phyloP scores from a whole-genome alignment of 2,888 invertebrate genomes.

The Eupithecia inturbata region DNA sequence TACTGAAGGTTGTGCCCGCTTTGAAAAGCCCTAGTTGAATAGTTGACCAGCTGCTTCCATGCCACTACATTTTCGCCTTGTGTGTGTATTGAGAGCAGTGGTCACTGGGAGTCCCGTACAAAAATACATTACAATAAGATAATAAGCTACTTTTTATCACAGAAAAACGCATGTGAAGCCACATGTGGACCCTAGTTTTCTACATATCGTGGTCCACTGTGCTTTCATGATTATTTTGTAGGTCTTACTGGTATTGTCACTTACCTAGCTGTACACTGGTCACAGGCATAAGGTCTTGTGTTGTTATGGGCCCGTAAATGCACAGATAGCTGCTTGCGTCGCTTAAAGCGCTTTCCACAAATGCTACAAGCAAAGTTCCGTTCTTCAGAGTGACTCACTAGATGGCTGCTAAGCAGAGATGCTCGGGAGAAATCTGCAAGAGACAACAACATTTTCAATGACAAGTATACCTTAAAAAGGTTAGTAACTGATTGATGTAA shows the following conservation, averaged over 20 bases:
- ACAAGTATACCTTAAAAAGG: background rate
- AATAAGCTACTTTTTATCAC: too few species aligned
- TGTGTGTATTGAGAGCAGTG: too few species aligned
- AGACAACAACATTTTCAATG: background rate
- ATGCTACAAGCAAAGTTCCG: constrained; percentile 63
- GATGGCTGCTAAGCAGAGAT: constrained; percentile 63
- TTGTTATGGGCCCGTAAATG: constrained; percentile 67
- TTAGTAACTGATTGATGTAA: background rate
- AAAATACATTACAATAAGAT: too few species aligned
- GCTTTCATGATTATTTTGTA: too few species aligned
- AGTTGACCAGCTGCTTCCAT: too few species aligned
- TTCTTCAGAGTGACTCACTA: constrained; percentile 64
- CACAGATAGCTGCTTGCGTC: constrained; percentile 64
- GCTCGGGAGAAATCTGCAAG: constrained; percentile 66
- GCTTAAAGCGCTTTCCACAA: constrained; percentile 71
- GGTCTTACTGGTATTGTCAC: background rate
- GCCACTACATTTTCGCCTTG: too few species aligned
- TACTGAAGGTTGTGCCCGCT: too few species aligned
- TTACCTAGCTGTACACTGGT: constrained; percentile 70
- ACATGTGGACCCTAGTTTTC: too few species aligned
- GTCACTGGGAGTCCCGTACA: too few species aligned
- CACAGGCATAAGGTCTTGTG: constrained; percentile 67
- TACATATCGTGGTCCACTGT: too few species aligned
- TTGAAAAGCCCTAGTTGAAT: too few species aligned
- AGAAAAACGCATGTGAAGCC: too few species aligned